Conservation (phyloP, 2,113 vertebrate species). For the Dromaius novaehollandiae region DNA sequence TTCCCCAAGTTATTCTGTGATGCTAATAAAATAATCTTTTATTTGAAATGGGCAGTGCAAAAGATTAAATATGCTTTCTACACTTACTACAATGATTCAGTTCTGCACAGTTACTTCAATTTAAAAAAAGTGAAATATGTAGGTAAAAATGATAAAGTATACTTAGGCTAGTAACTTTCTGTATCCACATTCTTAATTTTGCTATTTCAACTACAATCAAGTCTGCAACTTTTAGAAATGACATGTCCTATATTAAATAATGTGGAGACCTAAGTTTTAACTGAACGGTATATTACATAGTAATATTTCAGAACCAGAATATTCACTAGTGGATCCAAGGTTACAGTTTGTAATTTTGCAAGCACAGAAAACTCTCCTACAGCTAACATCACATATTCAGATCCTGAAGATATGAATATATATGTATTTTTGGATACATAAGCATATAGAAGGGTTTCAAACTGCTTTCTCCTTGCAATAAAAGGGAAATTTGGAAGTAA, state of each 20-base stretch:
- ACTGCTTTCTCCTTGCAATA: background rate
- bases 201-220: background rate
- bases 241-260: background rate
- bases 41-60: background rate
- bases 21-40: background rate
- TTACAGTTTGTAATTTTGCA: background rate
- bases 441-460: background rate
- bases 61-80: background rate
- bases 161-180: background rate
- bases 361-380: background rate
- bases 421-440: no score
- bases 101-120: background rate
- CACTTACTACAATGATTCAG: background rate
- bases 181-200: background rate
- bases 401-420: background rate
- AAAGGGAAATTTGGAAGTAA: background rate
- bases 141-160: background rate
- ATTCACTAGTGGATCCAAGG: background rate
- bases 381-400: background rate
- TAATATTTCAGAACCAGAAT: background rate
- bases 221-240: background rate
- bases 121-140: background rate
- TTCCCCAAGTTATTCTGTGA: background rate
- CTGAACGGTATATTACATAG: background rate
- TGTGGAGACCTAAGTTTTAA: background rate